Conservation (phyloP, 2,113 vertebrate species). For the Alouatta palliata region DNA sequence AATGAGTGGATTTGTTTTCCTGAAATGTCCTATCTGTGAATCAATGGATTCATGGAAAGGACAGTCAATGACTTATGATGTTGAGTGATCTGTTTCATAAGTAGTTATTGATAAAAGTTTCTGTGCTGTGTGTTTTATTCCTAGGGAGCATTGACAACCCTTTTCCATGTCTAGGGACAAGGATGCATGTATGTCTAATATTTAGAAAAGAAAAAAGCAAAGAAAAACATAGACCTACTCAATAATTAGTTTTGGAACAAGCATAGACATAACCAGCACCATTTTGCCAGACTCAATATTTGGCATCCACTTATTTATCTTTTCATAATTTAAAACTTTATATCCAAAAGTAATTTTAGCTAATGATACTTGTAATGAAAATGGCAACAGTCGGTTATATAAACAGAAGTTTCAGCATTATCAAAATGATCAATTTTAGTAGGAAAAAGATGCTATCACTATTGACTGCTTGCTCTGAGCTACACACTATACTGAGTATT, state of each 20-base stretch:
- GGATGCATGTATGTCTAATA: not conserved
- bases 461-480: not conserved
- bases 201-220: not conserved
- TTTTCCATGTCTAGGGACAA: not conserved
- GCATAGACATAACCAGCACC: not conserved
- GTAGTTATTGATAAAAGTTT: not conserved
- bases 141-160: not conserved
- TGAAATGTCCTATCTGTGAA: not conserved
- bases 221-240: not conserved
- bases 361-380: not conserved
- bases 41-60: not conserved
- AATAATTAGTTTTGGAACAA: conserved; percentile 10
- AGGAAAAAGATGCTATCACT: not conserved
- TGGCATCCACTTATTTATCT: not conserved
- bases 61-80: not conserved
- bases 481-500: not conserved
- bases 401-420: not conserved
- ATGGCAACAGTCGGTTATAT: not conserved
- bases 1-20: not conserved
- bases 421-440: not conserved
- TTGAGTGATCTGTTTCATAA: not conserved
- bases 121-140: not conserved
- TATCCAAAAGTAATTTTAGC: not conserved
- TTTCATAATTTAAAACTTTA: conserved; percentile 3
- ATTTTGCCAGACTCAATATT: conserved; percentile 14